These are phyloP conservation scores for Falco naumanni DNA, from an alignment of 2,797 vertebrate species.

Conservation along the genomic window DNA sequence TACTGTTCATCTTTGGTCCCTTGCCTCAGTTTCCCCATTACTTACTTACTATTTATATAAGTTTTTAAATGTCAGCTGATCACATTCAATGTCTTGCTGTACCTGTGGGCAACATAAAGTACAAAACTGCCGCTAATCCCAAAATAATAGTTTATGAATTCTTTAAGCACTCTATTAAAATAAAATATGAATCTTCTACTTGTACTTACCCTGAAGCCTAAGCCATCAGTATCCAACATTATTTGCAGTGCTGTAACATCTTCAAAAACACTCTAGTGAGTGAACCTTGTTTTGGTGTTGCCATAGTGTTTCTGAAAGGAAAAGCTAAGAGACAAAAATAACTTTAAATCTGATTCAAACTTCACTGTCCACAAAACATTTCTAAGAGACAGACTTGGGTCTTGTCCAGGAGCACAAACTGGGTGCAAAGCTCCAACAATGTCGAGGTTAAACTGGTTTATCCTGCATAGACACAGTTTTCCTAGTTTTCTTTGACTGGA, in stretches of 20 bases:
- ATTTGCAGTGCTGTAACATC: not conserved
- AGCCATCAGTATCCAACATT: not conserved
- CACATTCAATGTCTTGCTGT: not conserved
- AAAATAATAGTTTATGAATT: not conserved
- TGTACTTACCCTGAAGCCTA: not conserved
- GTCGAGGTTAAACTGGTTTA: not conserved
- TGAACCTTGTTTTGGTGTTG: not conserved
- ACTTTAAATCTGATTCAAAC: not conserved
- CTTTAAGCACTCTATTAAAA: not conserved
- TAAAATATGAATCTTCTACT: not conserved
- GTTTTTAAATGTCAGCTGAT: not conserved
- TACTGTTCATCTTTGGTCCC: not conserved
- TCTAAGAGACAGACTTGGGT: not conserved
- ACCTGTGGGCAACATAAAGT: not conserved
- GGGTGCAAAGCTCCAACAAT: not conserved
- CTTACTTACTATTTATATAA: not conserved
- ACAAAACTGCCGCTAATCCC: not conserved
- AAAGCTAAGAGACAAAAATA: not conserved
- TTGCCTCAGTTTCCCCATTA: not conserved
- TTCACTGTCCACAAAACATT: not conserved
- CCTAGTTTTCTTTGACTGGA: not conserved
- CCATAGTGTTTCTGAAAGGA: not conserved
- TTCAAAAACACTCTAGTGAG: not conserved
- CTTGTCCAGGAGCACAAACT: not conserved
- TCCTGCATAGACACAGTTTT: not conserved